phyloP scores from a whole-genome alignment of 1,140 invertebrate genomes.

The Drosophila equinoxialis region DNA sequence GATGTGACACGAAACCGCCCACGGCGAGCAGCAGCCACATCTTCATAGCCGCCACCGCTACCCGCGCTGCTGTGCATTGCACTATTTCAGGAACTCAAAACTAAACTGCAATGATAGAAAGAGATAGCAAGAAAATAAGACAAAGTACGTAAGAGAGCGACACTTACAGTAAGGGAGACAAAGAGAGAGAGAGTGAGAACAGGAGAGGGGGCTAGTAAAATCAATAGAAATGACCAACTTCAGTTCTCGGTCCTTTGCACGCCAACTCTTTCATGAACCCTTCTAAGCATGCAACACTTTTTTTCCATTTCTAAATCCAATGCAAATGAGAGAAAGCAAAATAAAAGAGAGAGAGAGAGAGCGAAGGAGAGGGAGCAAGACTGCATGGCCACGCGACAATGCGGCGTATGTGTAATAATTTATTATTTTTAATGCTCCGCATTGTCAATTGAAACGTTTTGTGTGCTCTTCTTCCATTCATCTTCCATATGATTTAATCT shows the following conservation, averaged over 20 bases:
- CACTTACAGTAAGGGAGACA: neutral
- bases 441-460: conserved; percentile 29
- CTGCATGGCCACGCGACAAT: conserved; percentile 48
- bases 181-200: neutral
- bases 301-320: neutral
- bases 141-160: conserved; percentile 7
- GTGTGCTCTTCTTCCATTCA: neutral
- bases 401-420: conserved; percentile 63
- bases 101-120: conserved; percentile 39
- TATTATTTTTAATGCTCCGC: conserved; percentile 12
- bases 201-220: conserved; percentile 23
- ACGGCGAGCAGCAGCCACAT: conserved; percentile 75
- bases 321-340: too few species aligned
- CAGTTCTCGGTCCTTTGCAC: conserved; percentile 14
- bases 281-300: conserved; percentile 30
- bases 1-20: conserved; percentile 82
- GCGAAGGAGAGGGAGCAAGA: neutral
- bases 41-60: conserved; percentile 71
- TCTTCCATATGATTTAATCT: neutral
- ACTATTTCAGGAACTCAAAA: conserved; percentile 21
- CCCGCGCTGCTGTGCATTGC: conserved; percentile 63
- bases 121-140: conserved; percentile 24
- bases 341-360: conserved; percentile 1
- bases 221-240: conserved; percentile 49
- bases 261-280: conserved; percentile 30